These are phyloP conservation scores for Saguinus imperator DNA, from an alignment of 2,113 vertebrate species.

Conservation along the genomic window DNA sequence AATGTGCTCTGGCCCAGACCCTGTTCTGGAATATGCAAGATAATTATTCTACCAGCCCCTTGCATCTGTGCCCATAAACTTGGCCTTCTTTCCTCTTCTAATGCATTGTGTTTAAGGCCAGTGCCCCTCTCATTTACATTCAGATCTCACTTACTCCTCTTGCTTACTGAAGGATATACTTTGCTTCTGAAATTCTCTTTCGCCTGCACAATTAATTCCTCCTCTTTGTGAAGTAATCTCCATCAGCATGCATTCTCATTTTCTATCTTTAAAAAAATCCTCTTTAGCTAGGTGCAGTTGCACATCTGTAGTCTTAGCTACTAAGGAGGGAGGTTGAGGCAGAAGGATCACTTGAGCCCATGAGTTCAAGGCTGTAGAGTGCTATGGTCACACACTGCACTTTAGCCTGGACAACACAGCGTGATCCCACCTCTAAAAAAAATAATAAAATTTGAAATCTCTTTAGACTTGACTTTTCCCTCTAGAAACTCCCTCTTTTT, in stretches of 20 bases:
- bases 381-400: background rate
- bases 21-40: background rate
- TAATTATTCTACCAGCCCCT: background rate
- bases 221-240: background rate
- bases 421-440: background rate
- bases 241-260: background rate
- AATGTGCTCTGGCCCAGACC: background rate
- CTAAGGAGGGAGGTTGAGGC: background rate
- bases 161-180: background rate
- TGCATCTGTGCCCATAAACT: background rate
- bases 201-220: background rate
- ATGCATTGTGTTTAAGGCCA: background rate
- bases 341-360: background rate
- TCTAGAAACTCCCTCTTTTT: background rate
- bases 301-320: background rate
- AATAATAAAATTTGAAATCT: background rate
- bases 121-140: background rate
- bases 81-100: background rate
- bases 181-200: constrained; percentile 14
- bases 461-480: background rate
- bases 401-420: background rate
- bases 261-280: background rate
- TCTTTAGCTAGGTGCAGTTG: background rate
- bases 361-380: background rate
- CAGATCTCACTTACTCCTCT: constrained; percentile 17